Conservation (phyloP, 2,113 vertebrate genomes). For the Arvicanthis niloticus region DNA sequence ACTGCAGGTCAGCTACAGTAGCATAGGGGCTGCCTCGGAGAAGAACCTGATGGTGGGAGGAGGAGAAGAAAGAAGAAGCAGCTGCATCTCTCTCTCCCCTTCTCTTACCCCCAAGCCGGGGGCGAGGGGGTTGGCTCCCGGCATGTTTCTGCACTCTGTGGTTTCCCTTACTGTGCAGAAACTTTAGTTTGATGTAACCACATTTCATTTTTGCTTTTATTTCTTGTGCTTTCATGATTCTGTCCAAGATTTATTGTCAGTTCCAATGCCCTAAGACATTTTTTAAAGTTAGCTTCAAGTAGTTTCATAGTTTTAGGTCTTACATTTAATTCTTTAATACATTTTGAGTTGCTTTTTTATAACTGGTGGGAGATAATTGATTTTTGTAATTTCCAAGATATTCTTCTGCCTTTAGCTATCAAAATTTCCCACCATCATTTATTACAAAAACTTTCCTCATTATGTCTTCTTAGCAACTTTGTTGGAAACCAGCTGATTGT, state of each 20-base stretch:
- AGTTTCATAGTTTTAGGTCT: neutral
- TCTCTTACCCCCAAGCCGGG: too few species aligned
- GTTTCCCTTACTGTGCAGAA: neutral
- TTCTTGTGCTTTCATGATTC: neutral
- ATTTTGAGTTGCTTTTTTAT: neutral
- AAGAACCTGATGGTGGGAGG: too few species aligned
- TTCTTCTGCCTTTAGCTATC: neutral
- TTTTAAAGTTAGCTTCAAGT: neutral
- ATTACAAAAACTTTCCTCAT: neutral
- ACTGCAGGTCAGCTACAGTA: too few species aligned
- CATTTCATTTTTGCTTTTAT: constrained; percentile 2
- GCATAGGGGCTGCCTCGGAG: too few species aligned
- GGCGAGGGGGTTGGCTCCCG: too few species aligned
- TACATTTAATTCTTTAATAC: neutral
- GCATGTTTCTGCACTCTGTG: neutral
- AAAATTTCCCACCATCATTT: neutral
- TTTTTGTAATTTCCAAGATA: neutral
- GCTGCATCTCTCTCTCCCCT: too few species aligned
- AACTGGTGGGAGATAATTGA: neutral
- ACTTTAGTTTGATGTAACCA: neutral
- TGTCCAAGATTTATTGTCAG: neutral
- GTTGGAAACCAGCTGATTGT: neutral
- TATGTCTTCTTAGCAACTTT: neutral
- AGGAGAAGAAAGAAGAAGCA: too few species aligned
- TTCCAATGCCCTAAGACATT: neutral